Evolutionary conservation across 30 jellyfish, hydroid and myxozoan species (phyloP), one percentile per base, ranked within the genome.

Genomic region (Mastigias papua): DNA sequence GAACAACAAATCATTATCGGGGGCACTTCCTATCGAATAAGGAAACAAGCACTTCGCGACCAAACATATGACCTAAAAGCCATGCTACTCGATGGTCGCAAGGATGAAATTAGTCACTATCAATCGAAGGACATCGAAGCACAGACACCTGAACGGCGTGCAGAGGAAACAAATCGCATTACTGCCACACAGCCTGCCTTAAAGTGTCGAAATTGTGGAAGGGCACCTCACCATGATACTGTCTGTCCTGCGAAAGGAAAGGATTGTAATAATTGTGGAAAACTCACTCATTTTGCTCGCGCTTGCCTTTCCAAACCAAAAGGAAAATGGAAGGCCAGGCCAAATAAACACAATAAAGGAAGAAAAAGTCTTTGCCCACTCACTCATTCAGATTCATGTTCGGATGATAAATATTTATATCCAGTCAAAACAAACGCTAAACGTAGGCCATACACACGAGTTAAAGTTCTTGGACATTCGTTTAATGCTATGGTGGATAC

Each of bases 21-120:
- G 28, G 88, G 88, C 1, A 49, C 73, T 9, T 76, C 88, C 34
- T 11, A 58, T 10, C 58, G 50, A 4, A 21, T 76, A 23, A 76
- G 88, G 19, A 76, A 76, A 49, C 60, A 34, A 9, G 88, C 76
- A 7, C 34, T 49, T 37, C 42, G 28, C 17, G 76, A 76, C 30
- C 76, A 54, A 16, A 76, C 58, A 31, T 50, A 21, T 30, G 29
- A 19, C 4, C 46, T 74, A 23, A 74, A 74, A 25, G 48, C 15
- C 48, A 74, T 74, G 71, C 50, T 74, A 17, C 65, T 74, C 2
- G 73, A 37, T 48, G 73, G 86, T 31, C 86, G 86, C 49, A 19
- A 48, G 7, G 48, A 17, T n/a, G 86, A 74, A 42, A 29, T 10
- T 15, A 74, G 86, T 32, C 51, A 48, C 1, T 35, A 35, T 23